Conservation (phyloP, 1,140 invertebrate species). For the Ganaspis sp. region DNA sequence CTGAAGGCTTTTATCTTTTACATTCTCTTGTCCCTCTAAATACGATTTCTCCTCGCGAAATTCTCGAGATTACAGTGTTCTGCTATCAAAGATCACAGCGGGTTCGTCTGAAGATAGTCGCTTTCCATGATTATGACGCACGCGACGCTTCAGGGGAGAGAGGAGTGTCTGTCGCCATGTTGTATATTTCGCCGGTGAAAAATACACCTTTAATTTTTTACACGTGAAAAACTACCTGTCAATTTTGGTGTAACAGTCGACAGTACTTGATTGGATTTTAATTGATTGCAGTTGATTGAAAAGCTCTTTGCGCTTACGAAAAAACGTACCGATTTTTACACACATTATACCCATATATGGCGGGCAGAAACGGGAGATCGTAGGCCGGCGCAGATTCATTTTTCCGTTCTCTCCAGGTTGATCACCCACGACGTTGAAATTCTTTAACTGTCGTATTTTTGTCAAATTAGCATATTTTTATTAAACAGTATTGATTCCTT, state of each 20-base stretch:
- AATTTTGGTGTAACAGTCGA: neutral
- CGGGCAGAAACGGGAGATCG: slow-evolving; percentile 54
- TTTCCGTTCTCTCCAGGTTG: neutral
- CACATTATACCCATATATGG: slow-evolving; percentile 59
- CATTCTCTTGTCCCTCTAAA: neutral
- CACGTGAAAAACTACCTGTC: slow-evolving; percentile 26
- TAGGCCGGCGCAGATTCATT: slow-evolving; percentile 19
- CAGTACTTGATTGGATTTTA: neutral
- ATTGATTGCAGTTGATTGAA: neutral
- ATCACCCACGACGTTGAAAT: slow-evolving; percentile 36
- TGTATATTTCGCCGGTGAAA: slow-evolving; percentile 62
- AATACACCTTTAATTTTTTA: slow-evolving; percentile 41
- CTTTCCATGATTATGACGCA: slow-evolving; percentile 55
- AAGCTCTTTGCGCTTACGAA: neutral
- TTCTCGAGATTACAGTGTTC: neutral
- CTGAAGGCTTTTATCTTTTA: neutral
- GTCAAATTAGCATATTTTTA: neutral
- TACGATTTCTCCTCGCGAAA: neutral
- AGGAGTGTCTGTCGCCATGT: slow-evolving; percentile 65
- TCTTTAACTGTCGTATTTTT: neutral
- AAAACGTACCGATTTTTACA: slow-evolving; percentile 42
- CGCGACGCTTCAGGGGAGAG: slow-evolving; percentile 51
- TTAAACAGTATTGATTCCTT: neutral
- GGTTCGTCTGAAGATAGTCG: slow-evolving; percentile 45
- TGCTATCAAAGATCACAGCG: neutral